Evolutionary conservation across 2,113 vertebrate genomes (phyloP).

Genomic region (Amphiprion ocellaris): DNA sequence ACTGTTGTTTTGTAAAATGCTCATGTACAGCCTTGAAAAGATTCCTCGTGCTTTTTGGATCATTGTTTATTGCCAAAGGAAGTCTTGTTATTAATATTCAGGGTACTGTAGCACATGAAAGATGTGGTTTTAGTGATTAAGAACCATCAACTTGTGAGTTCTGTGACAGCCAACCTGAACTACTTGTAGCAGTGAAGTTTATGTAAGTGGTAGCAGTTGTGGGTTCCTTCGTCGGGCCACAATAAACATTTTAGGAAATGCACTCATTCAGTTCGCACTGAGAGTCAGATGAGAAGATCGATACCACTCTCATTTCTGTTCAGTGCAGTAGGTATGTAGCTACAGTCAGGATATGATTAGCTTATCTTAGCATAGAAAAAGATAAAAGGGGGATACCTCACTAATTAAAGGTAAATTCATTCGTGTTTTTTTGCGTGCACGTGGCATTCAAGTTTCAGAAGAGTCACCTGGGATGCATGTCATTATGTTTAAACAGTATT

Average conservation of each 20-base stretch:
- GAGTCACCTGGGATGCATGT: too few relatives aligned
- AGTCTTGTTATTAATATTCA: conserved; percentile 43
- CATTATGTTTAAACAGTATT: too few relatives aligned
- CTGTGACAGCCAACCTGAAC: conserved; percentile 25
- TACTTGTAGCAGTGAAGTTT: conserved; percentile 38
- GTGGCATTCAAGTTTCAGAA: too few relatives aligned
- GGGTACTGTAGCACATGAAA: conserved; percentile 43
- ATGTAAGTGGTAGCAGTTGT: conserved; percentile 30
- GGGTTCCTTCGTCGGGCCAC: not conserved
- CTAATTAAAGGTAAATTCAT: too few relatives aligned
- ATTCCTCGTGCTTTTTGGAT: conserved; percentile 34
- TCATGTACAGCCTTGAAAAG: conserved; percentile 42
- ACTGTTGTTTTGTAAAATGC: conserved; percentile 44
- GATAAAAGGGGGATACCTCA: too few relatives aligned
- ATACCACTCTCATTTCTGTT: not conserved
- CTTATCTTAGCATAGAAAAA: too few relatives aligned
- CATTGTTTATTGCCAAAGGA: conserved; percentile 69
- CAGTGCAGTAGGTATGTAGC: not conserved
- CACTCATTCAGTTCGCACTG: not conserved
- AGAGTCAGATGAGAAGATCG: not conserved
- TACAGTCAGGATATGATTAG: too few relatives aligned
- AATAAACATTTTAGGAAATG: not conserved
- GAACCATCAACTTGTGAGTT: conserved; percentile 12
- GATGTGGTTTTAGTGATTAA: conserved; percentile 1
- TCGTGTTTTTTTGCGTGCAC: too few relatives aligned